phyloP scores from a whole-genome alignment of 2,113 vertebrate genomes.

The Zosterops lateralis region DNA sequence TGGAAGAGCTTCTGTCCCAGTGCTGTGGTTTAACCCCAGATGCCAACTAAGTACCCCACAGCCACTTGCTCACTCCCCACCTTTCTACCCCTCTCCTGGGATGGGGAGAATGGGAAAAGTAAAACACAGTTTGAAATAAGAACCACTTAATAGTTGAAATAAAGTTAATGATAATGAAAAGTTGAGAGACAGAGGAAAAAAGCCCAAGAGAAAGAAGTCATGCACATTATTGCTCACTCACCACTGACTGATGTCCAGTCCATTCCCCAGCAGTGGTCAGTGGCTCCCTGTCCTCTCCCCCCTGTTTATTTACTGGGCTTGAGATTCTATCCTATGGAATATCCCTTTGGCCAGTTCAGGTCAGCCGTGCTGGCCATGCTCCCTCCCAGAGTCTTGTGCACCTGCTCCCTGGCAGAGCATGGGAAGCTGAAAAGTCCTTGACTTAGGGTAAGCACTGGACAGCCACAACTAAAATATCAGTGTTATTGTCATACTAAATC shows the following conservation, averaged over 20 bases:
- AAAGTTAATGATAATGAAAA: background rate
- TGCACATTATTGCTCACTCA: background rate
- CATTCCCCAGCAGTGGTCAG: background rate
- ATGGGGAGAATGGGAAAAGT: background rate
- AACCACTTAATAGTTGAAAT: background rate
- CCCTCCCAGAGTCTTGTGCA: background rate
- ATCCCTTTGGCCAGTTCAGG: background rate
- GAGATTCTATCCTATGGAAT: background rate
- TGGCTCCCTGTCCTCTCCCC: background rate
- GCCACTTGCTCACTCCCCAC: rapidly evolving
- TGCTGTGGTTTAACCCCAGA: background rate
- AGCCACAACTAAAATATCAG: background rate
- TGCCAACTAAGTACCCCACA: background rate
- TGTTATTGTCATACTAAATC: background rate
- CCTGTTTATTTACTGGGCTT: background rate
- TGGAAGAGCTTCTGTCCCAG: background rate
- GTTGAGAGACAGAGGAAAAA: background rate
- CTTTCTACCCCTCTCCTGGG: background rate
- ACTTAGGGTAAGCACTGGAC: background rate
- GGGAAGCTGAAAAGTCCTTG: background rate
- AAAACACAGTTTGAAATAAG: background rate
- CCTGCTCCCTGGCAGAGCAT: background rate
- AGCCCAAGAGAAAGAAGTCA: background rate
- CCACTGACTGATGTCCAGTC: too few relatives aligned
- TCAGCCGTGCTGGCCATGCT: background rate